Evolutionary conservation across 2,888 invertebrate genomes (phyloP).

Genomic region (Volucella bombylans): DNA sequence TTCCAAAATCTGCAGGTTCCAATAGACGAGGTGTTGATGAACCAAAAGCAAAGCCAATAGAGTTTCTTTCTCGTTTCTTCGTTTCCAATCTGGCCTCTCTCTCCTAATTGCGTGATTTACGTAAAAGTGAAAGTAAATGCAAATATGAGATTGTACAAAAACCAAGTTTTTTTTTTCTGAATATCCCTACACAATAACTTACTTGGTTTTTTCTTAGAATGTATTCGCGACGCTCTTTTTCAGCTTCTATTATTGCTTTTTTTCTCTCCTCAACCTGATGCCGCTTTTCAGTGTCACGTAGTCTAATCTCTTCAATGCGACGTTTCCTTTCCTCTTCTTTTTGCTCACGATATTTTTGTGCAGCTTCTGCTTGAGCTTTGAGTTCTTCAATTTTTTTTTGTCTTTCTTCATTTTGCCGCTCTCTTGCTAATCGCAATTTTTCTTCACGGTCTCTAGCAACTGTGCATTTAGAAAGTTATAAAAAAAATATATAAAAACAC

Average conservation of each 20-base stretch:
- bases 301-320: slow-evolving; percentile 91
- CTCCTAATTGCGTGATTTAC: slow-evolving; percentile 82
- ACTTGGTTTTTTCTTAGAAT: slow-evolving; percentile 91
- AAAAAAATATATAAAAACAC: slow-evolving; percentile 19
- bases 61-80: slow-evolving; percentile 89
- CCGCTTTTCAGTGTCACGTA: slow-evolving; percentile 89
- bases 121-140: slow-evolving; percentile 51
- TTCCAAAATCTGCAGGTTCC: slow-evolving; percentile 90
- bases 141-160: slow-evolving; percentile 15
- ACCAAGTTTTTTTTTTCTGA: slow-evolving; percentile 20
- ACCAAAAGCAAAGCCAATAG: slow-evolving; percentile 93
- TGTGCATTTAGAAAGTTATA: slow-evolving; percentile 58
- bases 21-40: slow-evolving; percentile 94
- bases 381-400: slow-evolving; percentile 94
- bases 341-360: slow-evolving; percentile 94
- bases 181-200: slow-evolving; percentile 28
- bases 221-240: slow-evolving; percentile 92
- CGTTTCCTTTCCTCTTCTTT: slow-evolving; percentile 92
- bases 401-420: slow-evolving; percentile 94
- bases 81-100: slow-evolving; percentile 91
- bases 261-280: slow-evolving; percentile 93
- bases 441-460: slow-evolving; percentile 85
- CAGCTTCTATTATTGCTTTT: slow-evolving; percentile 93
- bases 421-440: slow-evolving; percentile 89
- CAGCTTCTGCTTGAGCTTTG: slow-evolving; percentile 93